Evolutionary conservation across 23 tunicate genomes (phyloP).

Genomic region (Pegea sp.): DNA sequence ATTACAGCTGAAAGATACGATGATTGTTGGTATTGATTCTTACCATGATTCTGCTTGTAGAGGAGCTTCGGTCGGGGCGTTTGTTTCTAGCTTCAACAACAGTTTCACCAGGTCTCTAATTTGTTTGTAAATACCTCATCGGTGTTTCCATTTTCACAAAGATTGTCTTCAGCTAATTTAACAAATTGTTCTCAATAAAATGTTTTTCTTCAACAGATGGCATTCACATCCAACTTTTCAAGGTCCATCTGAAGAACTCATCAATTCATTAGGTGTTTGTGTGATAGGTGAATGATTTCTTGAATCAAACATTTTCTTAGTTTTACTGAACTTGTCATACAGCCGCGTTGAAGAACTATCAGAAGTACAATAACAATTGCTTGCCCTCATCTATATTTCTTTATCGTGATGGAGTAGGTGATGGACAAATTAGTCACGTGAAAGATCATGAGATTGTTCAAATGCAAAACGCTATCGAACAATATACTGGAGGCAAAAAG

Average conservation of each 20-base stretch:
- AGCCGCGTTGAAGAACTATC: conserved; percentile 59
- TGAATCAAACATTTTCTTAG: too few relatives aligned
- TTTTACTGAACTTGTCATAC: too few relatives aligned
- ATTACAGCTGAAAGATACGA: conserved; percentile 27
- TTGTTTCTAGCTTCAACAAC: conserved; percentile 52
- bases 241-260: conserved; percentile 44
- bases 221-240: conserved; percentile 64
- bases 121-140: too few relatives aligned
- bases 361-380: conserved; percentile 7
- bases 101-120: conserved; percentile 59
- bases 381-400: conserved; percentile 39
- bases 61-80: conserved; percentile 70
- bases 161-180: too few relatives aligned
- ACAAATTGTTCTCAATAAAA: not conserved
- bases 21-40: conserved; percentile 80
- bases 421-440: conserved; percentile 76
- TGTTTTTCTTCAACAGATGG: conserved; percentile 26
- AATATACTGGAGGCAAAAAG: not conserved
- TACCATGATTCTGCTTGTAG: conserved; percentile 80
- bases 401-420: conserved; percentile 95
- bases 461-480: conserved; percentile 5
- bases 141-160: too few relatives aligned
- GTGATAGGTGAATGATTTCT: conserved; percentile 52
- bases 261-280: conserved; percentile 50
- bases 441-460: conserved; percentile 69